Base-by-base conservation (phyloP, 2,888 invertebrate species). In the Itoplectis maculator region DNA sequence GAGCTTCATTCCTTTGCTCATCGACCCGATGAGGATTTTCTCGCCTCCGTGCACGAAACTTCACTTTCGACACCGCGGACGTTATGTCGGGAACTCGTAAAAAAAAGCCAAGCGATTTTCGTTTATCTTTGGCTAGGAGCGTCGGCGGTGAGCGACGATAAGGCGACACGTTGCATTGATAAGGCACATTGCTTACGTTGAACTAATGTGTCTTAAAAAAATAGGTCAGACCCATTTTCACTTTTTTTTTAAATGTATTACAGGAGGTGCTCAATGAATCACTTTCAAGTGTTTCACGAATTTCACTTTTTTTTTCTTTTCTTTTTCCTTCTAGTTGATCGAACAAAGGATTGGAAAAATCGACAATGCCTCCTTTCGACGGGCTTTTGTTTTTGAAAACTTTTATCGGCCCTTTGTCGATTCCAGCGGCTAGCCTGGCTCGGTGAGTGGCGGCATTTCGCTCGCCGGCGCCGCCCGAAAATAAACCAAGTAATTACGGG, bases 401-500 rank as follows among this genome's bases (percentile, higher is more conserved):
- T 56, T 56, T 56, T 23, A 9, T 29, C 29, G 56, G 4, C 15
- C 37, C 59, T 35, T 29, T 59, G 29, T 59, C 35, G n/a, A 59
- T 59, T 35, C 15, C n/a, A 56, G 20, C 20, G 20, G 20, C 18
- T 35, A 35, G 59, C 13, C 7, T 7, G 59, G 15, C 35, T 51
- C 20, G 5, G 59, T 15, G 59, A 59, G 37, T 35, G 35, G 35
- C 35, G 35, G 15, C 37, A 5, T 35, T 59, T 59, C 56, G 13
- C 11, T 29, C 29, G 13, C n/a, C 29, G 29, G n/a, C n/a, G n/a
- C n/a, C 29, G 29, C 11, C 29, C 29, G 47, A 66, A 66, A 66
- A 63, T 63, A 83, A 77, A 81, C 74, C 77, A 77, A 82, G 86
- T 89, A 88, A 89, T 89, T 87, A 88, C 85, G 70, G 86, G 76